Conservation (phyloP, 2,888 invertebrate genomes). For the Diarsia rubi region DNA sequence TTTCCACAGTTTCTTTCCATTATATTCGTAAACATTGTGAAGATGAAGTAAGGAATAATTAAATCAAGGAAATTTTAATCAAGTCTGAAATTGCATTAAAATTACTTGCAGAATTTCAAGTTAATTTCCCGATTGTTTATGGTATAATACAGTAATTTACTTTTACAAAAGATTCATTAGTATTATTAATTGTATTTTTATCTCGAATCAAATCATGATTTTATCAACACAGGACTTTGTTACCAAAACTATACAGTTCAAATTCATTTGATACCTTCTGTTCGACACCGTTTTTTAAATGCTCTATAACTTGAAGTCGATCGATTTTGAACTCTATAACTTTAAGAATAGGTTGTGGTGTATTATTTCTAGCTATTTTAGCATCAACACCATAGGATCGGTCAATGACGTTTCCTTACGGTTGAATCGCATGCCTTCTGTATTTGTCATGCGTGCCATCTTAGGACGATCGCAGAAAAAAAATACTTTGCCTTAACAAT, state of each 20-base stretch:
- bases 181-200: slow-evolving; percentile 48
- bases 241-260: slow-evolving; percentile 4
- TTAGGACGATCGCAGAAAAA: slow-evolving; percentile 54
- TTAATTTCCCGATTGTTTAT: slow-evolving; percentile 5
- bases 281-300: slow-evolving; percentile 25
- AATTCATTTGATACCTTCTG: slow-evolving; percentile 42
- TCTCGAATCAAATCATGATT: neutral
- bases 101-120: slow-evolving; percentile 25
- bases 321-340: slow-evolving; percentile 51
- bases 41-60: neutral
- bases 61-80: too few relatives aligned
- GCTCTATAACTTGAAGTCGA: slow-evolving; percentile 22
- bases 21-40: neutral
- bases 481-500: slow-evolving; percentile 24
- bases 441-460: slow-evolving; percentile 71
- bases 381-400: slow-evolving; percentile 56
- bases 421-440: slow-evolving; percentile 71
- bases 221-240: slow-evolving; percentile 8
- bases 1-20: slow-evolving; percentile 9
- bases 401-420: slow-evolving; percentile 72
- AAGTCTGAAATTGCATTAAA: slow-evolving; percentile 4
- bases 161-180: slow-evolving; percentile 51
- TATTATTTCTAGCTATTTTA: slow-evolving; percentile 54
- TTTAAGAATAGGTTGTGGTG: slow-evolving; percentile 23
- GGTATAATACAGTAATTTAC: slow-evolving; percentile 42